Conservation (phyloP, 2,797 vertebrate genomes). For the Myotis daubentonii region DNA sequence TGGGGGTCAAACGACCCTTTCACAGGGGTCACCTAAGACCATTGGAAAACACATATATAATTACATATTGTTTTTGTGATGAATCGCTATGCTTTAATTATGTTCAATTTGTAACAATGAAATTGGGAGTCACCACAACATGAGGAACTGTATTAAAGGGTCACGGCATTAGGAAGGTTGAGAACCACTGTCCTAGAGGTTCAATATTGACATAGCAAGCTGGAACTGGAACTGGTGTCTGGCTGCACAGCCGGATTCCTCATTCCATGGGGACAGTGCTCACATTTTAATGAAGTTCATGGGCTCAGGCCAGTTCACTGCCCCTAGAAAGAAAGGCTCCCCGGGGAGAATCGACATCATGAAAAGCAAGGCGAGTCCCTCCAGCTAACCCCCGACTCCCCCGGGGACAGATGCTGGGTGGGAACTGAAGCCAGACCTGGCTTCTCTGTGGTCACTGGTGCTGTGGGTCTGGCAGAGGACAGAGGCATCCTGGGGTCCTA, state of each 20-base stretch:
- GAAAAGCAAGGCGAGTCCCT: neutral
- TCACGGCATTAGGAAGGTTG: too few species aligned
- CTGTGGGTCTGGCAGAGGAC: neutral
- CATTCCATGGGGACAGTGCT: neutral
- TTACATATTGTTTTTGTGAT: too few species aligned
- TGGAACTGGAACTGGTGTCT: neutral
- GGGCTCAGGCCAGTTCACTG: neutral
- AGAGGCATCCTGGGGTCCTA: neutral
- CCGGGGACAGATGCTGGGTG: neutral
- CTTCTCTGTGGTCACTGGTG: neutral
- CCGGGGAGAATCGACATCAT: neutral
- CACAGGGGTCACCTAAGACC: too few species aligned
- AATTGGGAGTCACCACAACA: too few species aligned
- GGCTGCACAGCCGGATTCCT: fast-evolving
- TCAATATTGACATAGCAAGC: neutral
- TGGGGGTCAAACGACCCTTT: too few species aligned
- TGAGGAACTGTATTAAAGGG: too few species aligned
- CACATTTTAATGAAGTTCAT: neutral
- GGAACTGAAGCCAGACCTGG: neutral
- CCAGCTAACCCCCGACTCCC: neutral
- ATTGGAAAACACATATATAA: too few species aligned
- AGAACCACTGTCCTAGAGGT: neutral
- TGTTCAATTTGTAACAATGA: too few species aligned
- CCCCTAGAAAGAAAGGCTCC: neutral
- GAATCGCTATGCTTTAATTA: too few species aligned